Conservation (phyloP, 2,113 vertebrate genomes). For the Hydrochoerus hydrochaeris region DNA sequence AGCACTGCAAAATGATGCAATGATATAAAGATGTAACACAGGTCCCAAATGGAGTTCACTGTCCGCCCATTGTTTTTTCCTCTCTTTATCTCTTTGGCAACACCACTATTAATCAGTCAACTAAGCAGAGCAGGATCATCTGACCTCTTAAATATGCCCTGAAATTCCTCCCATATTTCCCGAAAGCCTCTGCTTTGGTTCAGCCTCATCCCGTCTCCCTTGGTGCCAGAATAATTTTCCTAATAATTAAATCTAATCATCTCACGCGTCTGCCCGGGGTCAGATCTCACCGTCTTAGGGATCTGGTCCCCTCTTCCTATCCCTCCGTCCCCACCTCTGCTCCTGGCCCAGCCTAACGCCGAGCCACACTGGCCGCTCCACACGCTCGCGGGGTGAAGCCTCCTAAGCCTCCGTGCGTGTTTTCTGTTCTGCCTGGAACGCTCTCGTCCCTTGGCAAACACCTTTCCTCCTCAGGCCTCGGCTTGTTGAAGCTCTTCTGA, state of each 20-base stretch:
- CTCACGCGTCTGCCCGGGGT: neutral
- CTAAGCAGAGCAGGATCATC: neutral
- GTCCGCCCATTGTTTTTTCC: neutral
- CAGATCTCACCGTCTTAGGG: conserved; percentile 2
- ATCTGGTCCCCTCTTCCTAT: neutral
- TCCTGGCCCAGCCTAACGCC: neutral
- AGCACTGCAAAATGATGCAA: neutral
- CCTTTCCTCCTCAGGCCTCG: conserved; percentile 44
- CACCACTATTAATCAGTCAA: neutral
- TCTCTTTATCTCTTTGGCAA: neutral
- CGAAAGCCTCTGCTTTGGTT: neutral
- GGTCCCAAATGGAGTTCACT: neutral
- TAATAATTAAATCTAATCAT: neutral
- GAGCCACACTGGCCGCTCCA: neutral
- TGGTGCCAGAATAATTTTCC: neutral
- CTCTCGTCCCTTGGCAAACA: neutral
- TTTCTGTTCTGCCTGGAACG: conserved; percentile 40
- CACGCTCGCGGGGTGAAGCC: neutral
- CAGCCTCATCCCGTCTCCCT: neutral
- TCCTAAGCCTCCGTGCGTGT: neutral
- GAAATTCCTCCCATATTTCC: neutral
- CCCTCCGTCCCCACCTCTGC: neutral
- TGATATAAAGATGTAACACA: neutral
- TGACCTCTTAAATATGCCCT: neutral
- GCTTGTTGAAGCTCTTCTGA: neutral